These are phyloP conservation scores for Pao palembangensis DNA, from an alignment of 2,113 vertebrate species.

Conservation along the genomic window DNA sequence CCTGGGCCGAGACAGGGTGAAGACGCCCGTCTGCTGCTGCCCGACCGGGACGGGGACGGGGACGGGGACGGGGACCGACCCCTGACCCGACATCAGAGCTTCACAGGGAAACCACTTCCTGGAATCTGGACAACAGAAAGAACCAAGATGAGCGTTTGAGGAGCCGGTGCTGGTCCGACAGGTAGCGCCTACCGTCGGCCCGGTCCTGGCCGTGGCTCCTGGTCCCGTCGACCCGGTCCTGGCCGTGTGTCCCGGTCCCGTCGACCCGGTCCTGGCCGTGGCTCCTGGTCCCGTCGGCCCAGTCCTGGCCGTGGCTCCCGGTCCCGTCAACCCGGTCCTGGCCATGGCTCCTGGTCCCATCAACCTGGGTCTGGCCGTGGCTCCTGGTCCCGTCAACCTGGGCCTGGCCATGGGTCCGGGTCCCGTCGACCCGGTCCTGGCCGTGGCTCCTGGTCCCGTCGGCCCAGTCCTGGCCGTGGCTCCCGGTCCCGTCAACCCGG, in stretches of 20 bases:
- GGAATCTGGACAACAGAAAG: conserved; percentile 39
- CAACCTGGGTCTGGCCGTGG: too few relatives aligned
- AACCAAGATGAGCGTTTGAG: background rate
- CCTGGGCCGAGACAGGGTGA: conserved; percentile 64
- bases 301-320: conserved; percentile 4
- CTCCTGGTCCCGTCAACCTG: too few relatives aligned
- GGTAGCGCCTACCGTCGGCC: too few relatives aligned
- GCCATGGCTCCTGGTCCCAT: too few relatives aligned
- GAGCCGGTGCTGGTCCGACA: too few relatives aligned
- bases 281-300: background rate
- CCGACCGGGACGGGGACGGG: conserved; percentile 26
- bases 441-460: background rate
- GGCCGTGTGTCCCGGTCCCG: too few relatives aligned
- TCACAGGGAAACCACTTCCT: conserved; percentile 29
- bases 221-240: too few relatives aligned
- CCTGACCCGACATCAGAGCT: conserved; percentile 66
- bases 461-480: too few relatives aligned
- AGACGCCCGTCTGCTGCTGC: conserved; percentile 72
- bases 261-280: background rate
- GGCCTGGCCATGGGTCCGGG: background rate
- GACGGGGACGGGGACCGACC: conserved; percentile 40
- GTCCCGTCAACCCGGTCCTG: too few relatives aligned
- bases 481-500: too few relatives aligned
- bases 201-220: too few relatives aligned
- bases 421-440: conserved; percentile 15